These are phyloP conservation scores for Trichogramma pretiosum DNA, from an alignment of 1,140 invertebrate species.

Conservation along the genomic window DNA sequence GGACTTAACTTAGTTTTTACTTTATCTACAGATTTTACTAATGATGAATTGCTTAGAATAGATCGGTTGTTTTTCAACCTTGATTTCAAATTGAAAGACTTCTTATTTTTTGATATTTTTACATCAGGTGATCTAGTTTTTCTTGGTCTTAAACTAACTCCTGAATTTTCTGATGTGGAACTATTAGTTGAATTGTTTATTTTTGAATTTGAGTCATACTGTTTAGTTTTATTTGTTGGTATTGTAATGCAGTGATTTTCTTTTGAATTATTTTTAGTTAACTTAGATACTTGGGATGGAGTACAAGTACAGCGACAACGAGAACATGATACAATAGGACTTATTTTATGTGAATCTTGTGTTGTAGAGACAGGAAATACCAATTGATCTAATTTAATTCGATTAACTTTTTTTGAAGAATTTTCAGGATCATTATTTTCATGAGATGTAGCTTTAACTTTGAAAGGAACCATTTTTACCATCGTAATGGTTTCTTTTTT, in stretches of 20 bases:
- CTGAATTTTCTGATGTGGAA: conserved; percentile 1
- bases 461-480: conserved; percentile 37
- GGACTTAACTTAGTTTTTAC: background rate
- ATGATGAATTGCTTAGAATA: background rate
- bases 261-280: background rate
- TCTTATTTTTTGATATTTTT: conserved; percentile 19
- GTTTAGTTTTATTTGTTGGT: background rate
- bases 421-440: conserved; percentile 15
- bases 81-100: background rate
- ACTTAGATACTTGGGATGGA: background rate
- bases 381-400: conserved; percentile 1
- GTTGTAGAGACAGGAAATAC: conserved; percentile 7
- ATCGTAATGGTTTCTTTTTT: conserved; percentile 29
- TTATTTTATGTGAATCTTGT: background rate
- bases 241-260: background rate
- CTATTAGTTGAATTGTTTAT: background rate
- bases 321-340: background rate
- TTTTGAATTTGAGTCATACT: background rate
- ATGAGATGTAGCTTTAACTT: conserved; percentile 32
- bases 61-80: conserved; percentile 17
- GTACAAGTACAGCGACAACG: conserved; percentile 1
- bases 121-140: conserved; percentile 23
- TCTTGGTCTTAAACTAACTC: conserved; percentile 21
- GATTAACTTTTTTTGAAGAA: background rate
- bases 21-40: conserved; percentile 1